Evolutionary conservation across 2,888 invertebrate genomes (phyloP), one percentile per base, ranked within the genome.

Genomic region (Apantesis nais): DNA sequence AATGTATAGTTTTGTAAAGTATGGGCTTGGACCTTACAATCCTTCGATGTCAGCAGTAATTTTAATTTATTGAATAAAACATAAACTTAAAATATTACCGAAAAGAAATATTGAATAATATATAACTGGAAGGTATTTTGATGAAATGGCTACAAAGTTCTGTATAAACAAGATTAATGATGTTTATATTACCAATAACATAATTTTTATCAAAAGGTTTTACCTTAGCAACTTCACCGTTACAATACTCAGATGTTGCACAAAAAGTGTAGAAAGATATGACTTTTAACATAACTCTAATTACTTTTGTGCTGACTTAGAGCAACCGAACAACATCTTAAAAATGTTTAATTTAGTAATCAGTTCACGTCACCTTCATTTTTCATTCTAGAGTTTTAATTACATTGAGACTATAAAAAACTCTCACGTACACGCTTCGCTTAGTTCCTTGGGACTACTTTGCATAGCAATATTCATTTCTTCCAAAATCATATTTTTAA

Each of bases 301-400:
- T 11, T 52, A n/a, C 0, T 11, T n/a, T 0, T 52, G 11, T 52
- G n/a, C 11, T 55, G 4, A n/a, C n/a, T 52, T 5, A 52, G 11
- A 52, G 52, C n/a, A 52, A 52, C 2, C 52, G n/a, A n/a, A 52
- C 22, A 11, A 25, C 25, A 55, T 25, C 25, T 81, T 77, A 11
- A 52, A 70, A 72, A 72, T 72, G 71, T 79, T 75, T 77, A 71
- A 81, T 77, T 79, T 70, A 60, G 77, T 77, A 81, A 74, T 74
- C 82, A 73, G 74, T 64, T 73, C 79, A 77, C 82, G 74, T 62
- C 72, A 41, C 63, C 67, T 74, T 62, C 75, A 81, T 79, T 81
- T 80, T 75, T 80, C 77, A 79, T 77, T 75, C 72, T 68, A 70
- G 62, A 71, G 66, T 81, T 77, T 79, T 81, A 81, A 80, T 80